Percentiles rank a stretch among this genome's conserved stretches.
Conservation (phyloP, 1,140 invertebrate species). For the Lerema accius region DNA sequence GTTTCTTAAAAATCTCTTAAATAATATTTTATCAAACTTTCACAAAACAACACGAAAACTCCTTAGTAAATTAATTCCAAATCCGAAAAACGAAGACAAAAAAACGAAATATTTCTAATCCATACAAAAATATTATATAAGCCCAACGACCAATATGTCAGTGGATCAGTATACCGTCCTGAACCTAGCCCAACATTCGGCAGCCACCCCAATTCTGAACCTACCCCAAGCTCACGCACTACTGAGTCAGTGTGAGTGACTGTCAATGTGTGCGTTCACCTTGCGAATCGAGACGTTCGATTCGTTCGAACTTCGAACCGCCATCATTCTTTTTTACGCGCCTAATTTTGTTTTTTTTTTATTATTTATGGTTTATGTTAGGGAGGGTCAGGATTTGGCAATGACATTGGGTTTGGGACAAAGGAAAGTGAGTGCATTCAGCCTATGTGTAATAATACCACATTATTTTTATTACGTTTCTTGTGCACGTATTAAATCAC, state of each 20-base stretch:
- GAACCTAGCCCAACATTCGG: slow-evolving; percentile 76
- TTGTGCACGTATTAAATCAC: too few relatives aligned
- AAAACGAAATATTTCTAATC: slow-evolving; percentile 2
- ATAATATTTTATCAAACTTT: too few relatives aligned
- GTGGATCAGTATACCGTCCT: slow-evolving; percentile 59
- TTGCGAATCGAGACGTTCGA: slow-evolving; percentile 61
- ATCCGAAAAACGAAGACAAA: not conserved
- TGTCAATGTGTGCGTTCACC: slow-evolving; percentile 45
- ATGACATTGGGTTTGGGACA: slow-evolving; percentile 21
- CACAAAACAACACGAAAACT: not conserved
- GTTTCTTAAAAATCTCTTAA: too few relatives aligned
- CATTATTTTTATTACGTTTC: not conserved
- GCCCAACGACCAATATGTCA: slow-evolving; percentile 47
- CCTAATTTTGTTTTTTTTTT: slow-evolving; percentile 43
- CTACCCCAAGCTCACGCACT: slow-evolving; percentile 68
- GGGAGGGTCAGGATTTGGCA: slow-evolving; percentile 28
- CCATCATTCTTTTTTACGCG: slow-evolving; percentile 37
- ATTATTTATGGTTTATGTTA: slow-evolving; percentile 20
- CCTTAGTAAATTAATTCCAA: not conserved
- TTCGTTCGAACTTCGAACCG: slow-evolving; percentile 40
- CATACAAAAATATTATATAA: slow-evolving; percentile 18
- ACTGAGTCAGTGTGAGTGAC: slow-evolving; percentile 38
- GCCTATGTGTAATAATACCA: slow-evolving; percentile 2
- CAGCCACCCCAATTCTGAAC: slow-evolving; percentile 73
- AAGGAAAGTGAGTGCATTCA: slow-evolving; percentile 27